phyloP scores from a whole-genome alignment of 2,888 invertebrate genomes.

The Dynastes grantii region DNA sequence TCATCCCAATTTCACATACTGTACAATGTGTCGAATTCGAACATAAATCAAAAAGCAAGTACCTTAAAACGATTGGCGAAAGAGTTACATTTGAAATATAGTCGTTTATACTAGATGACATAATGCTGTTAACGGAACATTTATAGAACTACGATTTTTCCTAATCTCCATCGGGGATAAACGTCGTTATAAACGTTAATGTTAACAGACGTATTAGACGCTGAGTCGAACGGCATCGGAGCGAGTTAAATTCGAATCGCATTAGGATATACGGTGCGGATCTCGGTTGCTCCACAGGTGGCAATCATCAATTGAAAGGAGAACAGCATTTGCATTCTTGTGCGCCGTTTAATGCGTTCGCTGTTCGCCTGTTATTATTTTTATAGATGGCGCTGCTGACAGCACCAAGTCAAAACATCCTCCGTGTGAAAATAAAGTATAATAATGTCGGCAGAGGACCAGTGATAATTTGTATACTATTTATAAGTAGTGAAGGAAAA shows the following conservation, averaged over 20 bases:
- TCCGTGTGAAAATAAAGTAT: constrained; percentile 36
- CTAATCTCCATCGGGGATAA: constrained; percentile 24
- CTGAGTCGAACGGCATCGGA: not conserved
- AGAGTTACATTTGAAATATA: no score
- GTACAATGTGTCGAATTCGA: no score
- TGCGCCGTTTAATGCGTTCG: constrained; percentile 37
- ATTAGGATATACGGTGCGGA: constrained; percentile 14
- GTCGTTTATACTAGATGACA: no score
- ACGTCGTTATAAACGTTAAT: constrained; percentile 29
- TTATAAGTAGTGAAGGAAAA: not conserved
- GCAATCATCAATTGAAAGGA: constrained; percentile 44
- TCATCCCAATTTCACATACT: no score
- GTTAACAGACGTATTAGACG: constrained; percentile 18
- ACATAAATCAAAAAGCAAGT: no score
- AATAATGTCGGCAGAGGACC: constrained; percentile 14
- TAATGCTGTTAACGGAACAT: constrained; percentile 15
- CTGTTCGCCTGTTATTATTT: constrained; percentile 40
- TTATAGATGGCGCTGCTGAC: constrained; percentile 46
- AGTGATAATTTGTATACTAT: not conserved
- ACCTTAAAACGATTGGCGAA: no score
- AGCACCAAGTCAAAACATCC: constrained; percentile 41
- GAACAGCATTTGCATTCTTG: constrained; percentile 44
- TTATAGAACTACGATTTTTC: not conserved
- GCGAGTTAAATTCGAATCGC: constrained; percentile 26
- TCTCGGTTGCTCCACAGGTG: constrained; percentile 40